Percentiles rank a stretch among this genome's conserved stretches.
Evolutionary conservation across 2,113 vertebrate species (phyloP).

Genomic region (Rissa tridactyla): DNA sequence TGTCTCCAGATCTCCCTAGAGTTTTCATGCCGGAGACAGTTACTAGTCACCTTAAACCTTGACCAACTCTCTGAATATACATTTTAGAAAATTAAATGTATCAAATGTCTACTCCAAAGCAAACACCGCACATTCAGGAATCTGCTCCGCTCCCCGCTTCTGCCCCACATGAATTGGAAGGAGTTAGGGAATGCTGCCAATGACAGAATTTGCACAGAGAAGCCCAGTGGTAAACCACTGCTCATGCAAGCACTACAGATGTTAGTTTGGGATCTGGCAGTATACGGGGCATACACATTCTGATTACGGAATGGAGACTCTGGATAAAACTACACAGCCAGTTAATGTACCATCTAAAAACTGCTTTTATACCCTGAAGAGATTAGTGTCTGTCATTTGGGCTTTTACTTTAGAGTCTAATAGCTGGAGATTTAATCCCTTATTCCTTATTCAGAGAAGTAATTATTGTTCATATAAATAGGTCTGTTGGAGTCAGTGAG

Average conservation of each 20-base stretch:
- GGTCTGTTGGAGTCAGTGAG: slow-evolving; percentile 37
- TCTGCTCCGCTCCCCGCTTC: background rate
- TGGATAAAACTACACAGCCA: background rate
- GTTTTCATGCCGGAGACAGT: background rate
- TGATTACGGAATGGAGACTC: background rate
- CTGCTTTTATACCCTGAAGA: slow-evolving; percentile 8
- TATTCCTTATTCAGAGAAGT: slow-evolving; percentile 27
- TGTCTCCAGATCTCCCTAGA: background rate
- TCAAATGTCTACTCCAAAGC: background rate
- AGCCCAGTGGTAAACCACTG: background rate
- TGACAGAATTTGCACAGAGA: background rate
- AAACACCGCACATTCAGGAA: background rate
- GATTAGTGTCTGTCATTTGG: slow-evolving; percentile 20
- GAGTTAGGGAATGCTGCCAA: background rate
- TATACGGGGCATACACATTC: background rate
- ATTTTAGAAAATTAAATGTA: background rate
- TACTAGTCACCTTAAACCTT: background rate
- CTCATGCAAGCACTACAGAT: background rate
- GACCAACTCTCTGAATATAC: background rate
- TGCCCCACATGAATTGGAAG: background rate
- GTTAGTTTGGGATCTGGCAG: background rate
- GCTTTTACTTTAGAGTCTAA: slow-evolving; percentile 20
- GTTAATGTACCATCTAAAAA: background rate
- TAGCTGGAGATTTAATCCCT: slow-evolving; percentile 40
- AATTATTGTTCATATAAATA: slow-evolving; percentile 40